Base-by-base conservation (phyloP, 2,797 vertebrate species). In the Schizothorax lantsangensis region DNA sequence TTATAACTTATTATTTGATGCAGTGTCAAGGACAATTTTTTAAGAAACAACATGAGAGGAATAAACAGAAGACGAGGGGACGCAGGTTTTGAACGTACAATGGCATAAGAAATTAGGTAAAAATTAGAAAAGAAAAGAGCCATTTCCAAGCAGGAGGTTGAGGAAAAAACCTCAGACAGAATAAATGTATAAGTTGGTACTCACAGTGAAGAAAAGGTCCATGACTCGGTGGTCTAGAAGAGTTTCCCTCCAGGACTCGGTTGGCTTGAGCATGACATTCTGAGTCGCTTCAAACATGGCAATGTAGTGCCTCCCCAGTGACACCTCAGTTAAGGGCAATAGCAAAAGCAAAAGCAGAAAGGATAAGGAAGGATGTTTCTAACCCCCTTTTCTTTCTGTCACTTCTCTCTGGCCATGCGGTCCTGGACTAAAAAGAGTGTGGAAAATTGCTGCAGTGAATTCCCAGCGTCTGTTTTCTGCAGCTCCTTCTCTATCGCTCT, bases 271-370 rank as follows among this genome's bases (percentile, higher is more conserved):
- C 92, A 95, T 97, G 95, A 99, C 97, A 94, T 99, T 99, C 97
- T 99, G 98, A 90, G 97, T 97, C 92, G 98, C 97, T 96, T 99
- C 98, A 81, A 99, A 99, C 98, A 99, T 98, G 94, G 98, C 98
- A 95, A 99, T 99, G 97, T 99, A 99, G 96, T 99, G 98, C 95
- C 98, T 97, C 95, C 98, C 98, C 95, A 99, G 98, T 99, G 96
- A 97, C 94, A 94, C 95, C 92, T 66, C 93, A 93, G 97, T 98
- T 97, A 99, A 99, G 97, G 97, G 96, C 96, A 97, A 96, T 95
- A 96, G 93, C 95, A 96, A 93, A 96, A 96, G 93, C 95, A 96
- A 93, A 96, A 97, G 96, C 79, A 79, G 47, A 59, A 38, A 81
- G 9, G 38, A 81, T 73, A 45, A 73, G 17, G 2, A 19, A 74